Conservation (phyloP, 2,797 vertebrate genomes). For the Spondyliosoma cantharus region DNA sequence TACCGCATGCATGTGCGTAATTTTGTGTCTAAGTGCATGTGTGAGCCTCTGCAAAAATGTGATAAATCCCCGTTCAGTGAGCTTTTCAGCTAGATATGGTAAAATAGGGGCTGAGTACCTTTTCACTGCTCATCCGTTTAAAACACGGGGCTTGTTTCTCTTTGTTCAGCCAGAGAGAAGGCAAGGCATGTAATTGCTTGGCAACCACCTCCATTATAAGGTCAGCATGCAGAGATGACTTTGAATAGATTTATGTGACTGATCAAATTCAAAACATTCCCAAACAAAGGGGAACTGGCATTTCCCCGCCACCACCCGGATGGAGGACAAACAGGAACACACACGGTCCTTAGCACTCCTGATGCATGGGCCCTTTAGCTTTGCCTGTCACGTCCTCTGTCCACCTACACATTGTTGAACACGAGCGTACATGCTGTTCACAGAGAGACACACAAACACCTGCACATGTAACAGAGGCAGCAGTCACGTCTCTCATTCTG, state of each 20-base stretch:
- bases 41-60: constrained; percentile 72
- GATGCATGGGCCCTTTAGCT: constrained; percentile 36
- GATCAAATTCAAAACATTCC: constrained; percentile 80
- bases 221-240: constrained; percentile 78
- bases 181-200: constrained; percentile 82
- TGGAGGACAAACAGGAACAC: constrained; percentile 54
- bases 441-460: constrained; percentile 16
- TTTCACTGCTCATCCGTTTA: constrained; percentile 79
- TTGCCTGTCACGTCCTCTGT: constrained; percentile 50
- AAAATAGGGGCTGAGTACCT: constrained; percentile 77
- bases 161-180: constrained; percentile 77
- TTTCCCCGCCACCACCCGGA: constrained; percentile 52
- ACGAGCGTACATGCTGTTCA: background rate
- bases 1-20: constrained; percentile 40
- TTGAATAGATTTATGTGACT: constrained; percentile 82
- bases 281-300: constrained; percentile 70
- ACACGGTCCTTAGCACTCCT: constrained; percentile 29
- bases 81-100: constrained; percentile 76
- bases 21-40: constrained; percentile 59
- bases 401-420: constrained; percentile 39
- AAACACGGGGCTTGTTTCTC: constrained; percentile 78
- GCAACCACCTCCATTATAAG: constrained; percentile 83
- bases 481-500: constrained; percentile 33
- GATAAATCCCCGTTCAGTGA: constrained; percentile 77
- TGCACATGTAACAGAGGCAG: constrained; percentile 34